Evolutionary conservation across 2,888 invertebrate species (phyloP).

Genomic region (Scaptodrosophila latifasciaeformis): DNA sequence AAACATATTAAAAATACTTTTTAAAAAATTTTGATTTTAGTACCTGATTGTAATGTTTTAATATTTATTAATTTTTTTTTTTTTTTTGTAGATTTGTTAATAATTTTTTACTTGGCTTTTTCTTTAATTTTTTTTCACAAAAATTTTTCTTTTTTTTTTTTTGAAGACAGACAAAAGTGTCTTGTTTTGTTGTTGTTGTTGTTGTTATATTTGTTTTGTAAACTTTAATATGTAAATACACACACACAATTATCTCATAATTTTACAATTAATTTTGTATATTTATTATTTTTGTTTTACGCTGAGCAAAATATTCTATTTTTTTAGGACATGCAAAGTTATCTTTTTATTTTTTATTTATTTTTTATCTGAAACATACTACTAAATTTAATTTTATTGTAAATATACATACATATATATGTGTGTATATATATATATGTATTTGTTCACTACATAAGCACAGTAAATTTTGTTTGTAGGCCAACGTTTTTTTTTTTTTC

Average conservation of each 20-base stretch:
- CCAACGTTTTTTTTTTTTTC: too few species aligned
- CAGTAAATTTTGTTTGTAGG: neutral
- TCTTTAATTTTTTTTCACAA: neutral
- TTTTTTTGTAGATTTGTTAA: slow-evolving; percentile 2
- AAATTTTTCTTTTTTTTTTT: slow-evolving; percentile 23
- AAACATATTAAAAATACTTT: too few species aligned
- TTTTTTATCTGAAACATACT: slow-evolving; percentile 1
- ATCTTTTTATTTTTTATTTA: neutral
- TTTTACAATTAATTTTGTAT: slow-evolving; percentile 27
- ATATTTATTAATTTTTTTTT: slow-evolving; percentile 18
- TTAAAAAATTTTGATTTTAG: slow-evolving; percentile 60
- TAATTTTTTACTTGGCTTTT: neutral
- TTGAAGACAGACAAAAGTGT: slow-evolving; percentile 30
- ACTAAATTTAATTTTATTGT: slow-evolving; percentile 17
- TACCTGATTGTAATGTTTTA: slow-evolving; percentile 64
- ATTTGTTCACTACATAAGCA: neutral
- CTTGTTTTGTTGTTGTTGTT: slow-evolving; percentile 11
- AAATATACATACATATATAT: slow-evolving; percentile 33
- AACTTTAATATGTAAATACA: slow-evolving; percentile 68
- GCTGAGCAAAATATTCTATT: slow-evolving; percentile 59
- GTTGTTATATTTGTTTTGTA: slow-evolving; percentile 35
- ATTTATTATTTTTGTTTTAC: slow-evolving; percentile 28
- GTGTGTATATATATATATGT: slow-evolving; percentile 18
- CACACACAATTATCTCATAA: slow-evolving; percentile 56
- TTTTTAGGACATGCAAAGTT: slow-evolving; percentile 33